phyloP scores from a whole-genome alignment of 2,797 vertebrate species.

The Calcarius lapponicus region DNA sequence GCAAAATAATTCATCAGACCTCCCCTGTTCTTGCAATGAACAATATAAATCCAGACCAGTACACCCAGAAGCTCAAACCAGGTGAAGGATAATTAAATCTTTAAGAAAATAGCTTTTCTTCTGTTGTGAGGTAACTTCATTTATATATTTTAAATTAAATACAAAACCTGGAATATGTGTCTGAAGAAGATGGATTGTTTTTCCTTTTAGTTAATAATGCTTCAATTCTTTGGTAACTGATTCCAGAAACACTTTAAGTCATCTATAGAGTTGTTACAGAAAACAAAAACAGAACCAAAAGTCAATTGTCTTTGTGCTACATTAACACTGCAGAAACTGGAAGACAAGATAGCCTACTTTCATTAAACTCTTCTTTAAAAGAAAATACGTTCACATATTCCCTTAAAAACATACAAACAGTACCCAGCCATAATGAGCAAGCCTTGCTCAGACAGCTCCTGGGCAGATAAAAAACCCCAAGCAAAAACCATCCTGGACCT shows the following conservation, averaged over 20 bases:
- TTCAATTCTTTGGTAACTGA: constrained; percentile 36
- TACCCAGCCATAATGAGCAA: not conserved
- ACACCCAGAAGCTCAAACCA: not conserved
- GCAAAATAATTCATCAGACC: not conserved
- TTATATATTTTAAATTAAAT: constrained; percentile 1
- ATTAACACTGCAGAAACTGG: not conserved
- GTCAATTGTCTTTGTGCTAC: not conserved
- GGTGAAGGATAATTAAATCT: not conserved
- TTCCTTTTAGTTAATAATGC: constrained; percentile 8
- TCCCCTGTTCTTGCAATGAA: not conserved
- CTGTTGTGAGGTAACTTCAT: not conserved
- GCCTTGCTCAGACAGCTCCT: not conserved
- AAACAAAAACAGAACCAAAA: not conserved
- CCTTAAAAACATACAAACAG: not conserved
- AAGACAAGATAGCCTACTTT: not conserved
- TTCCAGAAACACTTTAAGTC: constrained; percentile 40
- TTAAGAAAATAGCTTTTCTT: not conserved
- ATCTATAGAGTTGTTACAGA: not conserved
- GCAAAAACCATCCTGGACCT: not conserved
- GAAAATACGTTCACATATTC: not conserved
- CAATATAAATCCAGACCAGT: not conserved
- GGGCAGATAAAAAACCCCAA: not conserved
- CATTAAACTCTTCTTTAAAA: not conserved
- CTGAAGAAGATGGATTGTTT: constrained; percentile 35
- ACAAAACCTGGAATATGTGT: constrained; percentile 6